Conservation (phyloP, 1,140 invertebrate species). For the Dendrolimus punctatus region DNA sequence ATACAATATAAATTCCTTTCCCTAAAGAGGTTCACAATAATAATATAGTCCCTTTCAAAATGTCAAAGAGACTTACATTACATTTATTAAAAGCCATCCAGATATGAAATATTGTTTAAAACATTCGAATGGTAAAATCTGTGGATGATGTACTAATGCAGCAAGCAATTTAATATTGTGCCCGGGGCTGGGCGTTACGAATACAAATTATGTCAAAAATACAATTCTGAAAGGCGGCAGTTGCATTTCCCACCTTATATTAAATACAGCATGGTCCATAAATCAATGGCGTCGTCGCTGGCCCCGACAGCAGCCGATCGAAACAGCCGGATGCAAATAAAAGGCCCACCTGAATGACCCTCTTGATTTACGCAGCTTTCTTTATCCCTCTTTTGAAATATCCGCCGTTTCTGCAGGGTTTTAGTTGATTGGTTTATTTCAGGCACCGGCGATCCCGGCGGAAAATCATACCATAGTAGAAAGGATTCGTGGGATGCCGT, state of each 20-base stretch:
- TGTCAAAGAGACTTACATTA: too few relatives aligned
- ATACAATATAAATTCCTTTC: too few relatives aligned
- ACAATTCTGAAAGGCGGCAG: neutral
- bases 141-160: too few relatives aligned
- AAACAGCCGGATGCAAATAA: constrained; percentile 6
- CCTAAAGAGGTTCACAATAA: too few relatives aligned
- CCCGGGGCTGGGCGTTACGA: too few relatives aligned
- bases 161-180: too few relatives aligned
- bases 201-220: neutral
- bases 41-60: too few relatives aligned
- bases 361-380: constrained; percentile 6
- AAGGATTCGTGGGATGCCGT: constrained; percentile 87
- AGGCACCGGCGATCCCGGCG: constrained; percentile 72
- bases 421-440: constrained; percentile 7
- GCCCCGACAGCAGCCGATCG: constrained; percentile 1
- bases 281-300: neutral
- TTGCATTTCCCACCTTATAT: neutral
- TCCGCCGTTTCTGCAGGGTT: neutral
- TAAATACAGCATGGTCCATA: neutral
- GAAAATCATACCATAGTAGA: constrained; percentile 74
- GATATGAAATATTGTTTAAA: too few relatives aligned
- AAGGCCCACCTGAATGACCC: constrained; percentile 5
- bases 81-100: too few relatives aligned
- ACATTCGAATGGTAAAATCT: too few relatives aligned
- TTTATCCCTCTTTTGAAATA: neutral